phyloP scores from a whole-genome alignment of 1,140 invertebrate genomes.

The Drosophila rhopaloa region DNA sequence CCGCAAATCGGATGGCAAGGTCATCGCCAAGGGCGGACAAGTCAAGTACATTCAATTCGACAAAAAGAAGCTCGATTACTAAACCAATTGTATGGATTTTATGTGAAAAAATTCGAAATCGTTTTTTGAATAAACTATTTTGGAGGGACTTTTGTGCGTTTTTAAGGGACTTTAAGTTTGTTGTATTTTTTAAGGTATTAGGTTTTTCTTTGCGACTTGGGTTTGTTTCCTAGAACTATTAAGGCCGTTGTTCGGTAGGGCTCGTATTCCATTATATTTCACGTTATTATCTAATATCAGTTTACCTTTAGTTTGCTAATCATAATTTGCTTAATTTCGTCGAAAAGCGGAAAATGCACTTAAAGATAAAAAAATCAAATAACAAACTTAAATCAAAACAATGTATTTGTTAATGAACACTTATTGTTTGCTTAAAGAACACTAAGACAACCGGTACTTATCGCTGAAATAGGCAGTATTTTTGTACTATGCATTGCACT shows the following conservation, averaged over 20 bases:
- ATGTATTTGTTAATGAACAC: background rate
- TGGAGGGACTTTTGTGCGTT: background rate
- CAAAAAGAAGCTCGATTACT: constrained; percentile 9
- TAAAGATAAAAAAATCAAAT: background rate
- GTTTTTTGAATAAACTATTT: background rate
- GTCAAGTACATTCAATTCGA: constrained; percentile 89
- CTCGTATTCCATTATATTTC: background rate
- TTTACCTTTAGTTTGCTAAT: too few relatives aligned
- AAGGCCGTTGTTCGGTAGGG: background rate
- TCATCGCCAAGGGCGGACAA: constrained; percentile 92
- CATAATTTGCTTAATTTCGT: too few relatives aligned
- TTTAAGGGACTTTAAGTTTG: background rate
- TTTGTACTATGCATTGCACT: too few relatives aligned
- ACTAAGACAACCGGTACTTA: too few relatives aligned
- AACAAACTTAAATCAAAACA: constrained; percentile 5
- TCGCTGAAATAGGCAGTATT: too few relatives aligned
- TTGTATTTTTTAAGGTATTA: background rate
- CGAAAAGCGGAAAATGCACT: too few relatives aligned
- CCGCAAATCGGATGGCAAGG: constrained; percentile 89
- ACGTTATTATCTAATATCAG: background rate
- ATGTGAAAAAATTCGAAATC: background rate
- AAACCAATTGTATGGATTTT: background rate
- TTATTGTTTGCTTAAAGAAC: too few relatives aligned
- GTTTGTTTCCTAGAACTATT: background rate
- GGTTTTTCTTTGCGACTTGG: background rate